phyloP scores from a whole-genome alignment of 2,113 vertebrate species.

The Progne subis region DNA sequence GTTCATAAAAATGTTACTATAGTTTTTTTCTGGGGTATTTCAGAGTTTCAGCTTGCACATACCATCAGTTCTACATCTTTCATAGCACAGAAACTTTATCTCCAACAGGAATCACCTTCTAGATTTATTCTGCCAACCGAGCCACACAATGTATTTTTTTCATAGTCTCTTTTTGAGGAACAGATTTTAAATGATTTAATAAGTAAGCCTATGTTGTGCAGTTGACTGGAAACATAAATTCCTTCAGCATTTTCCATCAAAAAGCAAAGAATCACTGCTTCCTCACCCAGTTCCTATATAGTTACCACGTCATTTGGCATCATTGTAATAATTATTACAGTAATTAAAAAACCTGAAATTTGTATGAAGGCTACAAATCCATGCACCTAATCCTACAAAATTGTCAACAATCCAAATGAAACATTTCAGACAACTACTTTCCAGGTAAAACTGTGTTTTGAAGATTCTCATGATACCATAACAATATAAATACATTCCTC shows the following conservation, averaged over 20 bases:
- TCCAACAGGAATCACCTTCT: not conserved
- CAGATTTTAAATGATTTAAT: not conserved
- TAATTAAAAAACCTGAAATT: not conserved
- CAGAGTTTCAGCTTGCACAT: not conserved
- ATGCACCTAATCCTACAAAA: not conserved
- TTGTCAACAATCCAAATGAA: not conserved
- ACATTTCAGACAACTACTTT: not conserved
- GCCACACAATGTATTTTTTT: not conserved
- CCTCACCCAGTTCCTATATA: not conserved
- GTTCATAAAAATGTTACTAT: not conserved
- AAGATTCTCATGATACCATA: not conserved
- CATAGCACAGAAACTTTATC: not conserved
- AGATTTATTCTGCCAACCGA: not conserved
- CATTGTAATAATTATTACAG: not conserved
- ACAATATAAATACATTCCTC: not conserved
- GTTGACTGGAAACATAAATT: not conserved
- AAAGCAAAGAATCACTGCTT: not conserved
- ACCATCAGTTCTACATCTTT: not conserved
- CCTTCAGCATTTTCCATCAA: not conserved
- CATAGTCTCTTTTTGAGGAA: not conserved
- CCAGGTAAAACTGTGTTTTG: not conserved
- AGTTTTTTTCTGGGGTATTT: not conserved
- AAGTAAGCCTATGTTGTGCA: not conserved
- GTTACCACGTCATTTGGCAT: not conserved
- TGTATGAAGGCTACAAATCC: not conserved